Percentiles rank a stretch among this genome's conserved stretches.
Conservation (phyloP, 2,797 vertebrate species). For the Lagocephalus sceleratus region DNA sequence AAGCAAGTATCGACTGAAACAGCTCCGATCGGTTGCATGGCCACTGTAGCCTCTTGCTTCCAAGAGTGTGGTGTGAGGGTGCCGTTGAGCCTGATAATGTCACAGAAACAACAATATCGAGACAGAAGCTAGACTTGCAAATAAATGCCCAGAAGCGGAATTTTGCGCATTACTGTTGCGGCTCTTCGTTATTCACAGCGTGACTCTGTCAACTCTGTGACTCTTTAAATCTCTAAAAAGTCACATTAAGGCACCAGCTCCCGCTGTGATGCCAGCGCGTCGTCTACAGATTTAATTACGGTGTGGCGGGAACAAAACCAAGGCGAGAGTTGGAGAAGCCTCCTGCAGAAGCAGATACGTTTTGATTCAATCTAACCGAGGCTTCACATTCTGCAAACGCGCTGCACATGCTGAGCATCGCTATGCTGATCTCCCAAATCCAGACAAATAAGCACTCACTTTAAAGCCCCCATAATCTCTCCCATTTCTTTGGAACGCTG, state of each 20-base stretch:
- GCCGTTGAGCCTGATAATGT: slow-evolving; percentile 4
- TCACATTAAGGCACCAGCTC: slow-evolving; percentile 43
- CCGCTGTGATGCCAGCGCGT: slow-evolving; percentile 41
- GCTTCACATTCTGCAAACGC: slow-evolving; percentile 16
- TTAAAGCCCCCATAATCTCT: slow-evolving; percentile 2
- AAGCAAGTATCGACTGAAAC: too few species aligned
- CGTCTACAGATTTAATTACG: slow-evolving; percentile 56
- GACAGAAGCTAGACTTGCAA: not conserved
- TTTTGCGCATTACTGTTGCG: slow-evolving; percentile 16
- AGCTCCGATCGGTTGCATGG: too few species aligned
- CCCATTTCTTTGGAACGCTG: slow-evolving; percentile 3
- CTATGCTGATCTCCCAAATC: not conserved
- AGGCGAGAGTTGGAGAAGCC: slow-evolving; percentile 36
- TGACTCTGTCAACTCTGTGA: slow-evolving; percentile 35
- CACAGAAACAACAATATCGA: slow-evolving; percentile 22
- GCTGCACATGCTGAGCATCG: slow-evolving; percentile 11
- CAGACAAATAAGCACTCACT: slow-evolving; percentile 4
- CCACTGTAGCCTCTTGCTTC: not conserved
- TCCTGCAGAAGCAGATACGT: slow-evolving; percentile 7
- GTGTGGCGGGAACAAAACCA: slow-evolving; percentile 30
- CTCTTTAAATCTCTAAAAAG: slow-evolving; percentile 28
- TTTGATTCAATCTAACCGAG: slow-evolving; percentile 19
- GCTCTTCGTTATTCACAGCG: slow-evolving; percentile 32
- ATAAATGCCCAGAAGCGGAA: slow-evolving; percentile 25
- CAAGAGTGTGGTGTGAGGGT: not conserved